Evolutionary conservation across 2,888 invertebrate genomes (phyloP).

Genomic region (Eilema depressum): DNA sequence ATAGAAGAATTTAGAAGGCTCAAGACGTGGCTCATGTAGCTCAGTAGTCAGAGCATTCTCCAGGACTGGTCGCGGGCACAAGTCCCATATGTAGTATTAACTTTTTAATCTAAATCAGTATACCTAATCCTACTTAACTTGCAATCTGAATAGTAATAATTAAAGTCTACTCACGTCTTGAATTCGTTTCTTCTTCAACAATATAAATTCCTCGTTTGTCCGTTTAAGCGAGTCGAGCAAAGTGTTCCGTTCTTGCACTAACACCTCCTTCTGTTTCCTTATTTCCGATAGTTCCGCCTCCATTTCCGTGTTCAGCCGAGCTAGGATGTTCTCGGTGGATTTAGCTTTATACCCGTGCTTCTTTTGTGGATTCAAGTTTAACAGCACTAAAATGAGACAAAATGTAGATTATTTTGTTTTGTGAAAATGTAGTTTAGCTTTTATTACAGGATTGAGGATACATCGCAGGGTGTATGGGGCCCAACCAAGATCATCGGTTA

Average conservation of each 20-base stretch:
- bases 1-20: too few relatives aligned
- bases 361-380: conserved; percentile 78
- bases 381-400: conserved; percentile 63
- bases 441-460: too few relatives aligned
- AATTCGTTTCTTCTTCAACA: conserved; percentile 91
- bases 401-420: neutral
- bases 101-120: too few relatives aligned
- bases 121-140: neutral
- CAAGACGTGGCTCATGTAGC: too few relatives aligned
- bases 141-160: neutral
- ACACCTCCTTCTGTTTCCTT: conserved; percentile 80
- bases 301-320: conserved; percentile 75
- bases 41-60: too few relatives aligned
- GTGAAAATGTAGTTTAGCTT: too few relatives aligned
- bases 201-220: conserved; percentile 92
- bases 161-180: conserved; percentile 89
- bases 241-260: conserved; percentile 84
- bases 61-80: too few relatives aligned
- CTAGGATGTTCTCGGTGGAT: conserved; percentile 77
- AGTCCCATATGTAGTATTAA: too few relatives aligned
- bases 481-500: too few relatives aligned
- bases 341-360: conserved; percentile 68
- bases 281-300: conserved; percentile 78
- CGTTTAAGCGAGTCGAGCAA: conserved; percentile 89
- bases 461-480: too few relatives aligned